A percentile compares a stretch with the other conserved stretches of the same genome.
phyloP scores from a whole-genome alignment of 2,888 invertebrate genomes.

The Metallyticus violacea region DNA sequence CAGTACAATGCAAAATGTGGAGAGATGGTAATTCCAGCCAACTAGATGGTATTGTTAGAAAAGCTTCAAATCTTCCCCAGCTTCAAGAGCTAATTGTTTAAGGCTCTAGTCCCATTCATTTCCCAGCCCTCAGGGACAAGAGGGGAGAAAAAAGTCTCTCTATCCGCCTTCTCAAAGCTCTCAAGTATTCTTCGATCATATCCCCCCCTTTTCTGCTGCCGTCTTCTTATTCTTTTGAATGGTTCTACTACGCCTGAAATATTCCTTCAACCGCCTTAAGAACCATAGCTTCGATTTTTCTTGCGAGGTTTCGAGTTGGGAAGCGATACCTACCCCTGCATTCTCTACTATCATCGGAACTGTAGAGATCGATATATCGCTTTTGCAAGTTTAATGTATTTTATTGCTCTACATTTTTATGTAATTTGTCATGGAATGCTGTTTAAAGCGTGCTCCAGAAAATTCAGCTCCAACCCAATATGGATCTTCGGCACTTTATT shows the following conservation, averaged over 20 bases:
- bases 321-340: not conserved
- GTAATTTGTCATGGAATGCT: not conserved
- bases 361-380: not conserved
- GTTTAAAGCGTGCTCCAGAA: not conserved
- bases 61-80: not conserved
- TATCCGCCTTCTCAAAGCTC: not conserved
- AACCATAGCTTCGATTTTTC: not conserved
- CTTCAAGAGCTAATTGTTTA: not conserved
- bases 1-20: not conserved
- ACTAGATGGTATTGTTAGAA: not conserved
- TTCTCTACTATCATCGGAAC: too few species aligned
- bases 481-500: too few species aligned
- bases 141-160: not conserved
- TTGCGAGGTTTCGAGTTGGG: not conserved
- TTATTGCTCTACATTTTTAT: not conserved
- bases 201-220: not conserved
- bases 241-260: not conserved
- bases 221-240: not conserved
- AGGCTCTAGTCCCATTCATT: not conserved
- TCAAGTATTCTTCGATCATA: not conserved
- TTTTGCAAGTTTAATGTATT: not conserved
- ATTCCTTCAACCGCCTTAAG: not conserved
- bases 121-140: not conserved
- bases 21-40: not conserved
- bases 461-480: not conserved